phyloP scores from a whole-genome alignment of 2,113 vertebrate genomes.

The Sander vitreus region DNA sequence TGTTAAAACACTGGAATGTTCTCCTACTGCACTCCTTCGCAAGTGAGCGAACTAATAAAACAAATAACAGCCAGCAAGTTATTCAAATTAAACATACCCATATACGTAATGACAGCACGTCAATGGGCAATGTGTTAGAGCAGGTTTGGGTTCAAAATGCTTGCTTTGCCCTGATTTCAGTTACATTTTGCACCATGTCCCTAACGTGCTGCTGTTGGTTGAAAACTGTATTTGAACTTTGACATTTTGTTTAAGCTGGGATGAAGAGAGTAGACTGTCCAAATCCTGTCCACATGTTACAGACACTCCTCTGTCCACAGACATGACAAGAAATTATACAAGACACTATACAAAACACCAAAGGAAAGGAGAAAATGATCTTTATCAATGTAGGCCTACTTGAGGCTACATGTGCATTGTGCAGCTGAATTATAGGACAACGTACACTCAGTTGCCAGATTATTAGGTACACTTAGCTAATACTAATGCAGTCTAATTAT shows the following conservation, averaged over 20 bases:
- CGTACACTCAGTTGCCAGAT: not conserved
- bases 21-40: constrained; percentile 41
- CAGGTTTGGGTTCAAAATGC: constrained; percentile 1
- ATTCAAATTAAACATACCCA: constrained; percentile 29
- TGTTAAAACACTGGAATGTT: constrained; percentile 62
- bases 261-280: not conserved
- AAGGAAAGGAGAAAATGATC: not conserved
- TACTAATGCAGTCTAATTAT: not conserved
- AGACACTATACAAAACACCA: not conserved
- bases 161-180: not conserved
- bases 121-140: constrained; percentile 9
- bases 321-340: not conserved
- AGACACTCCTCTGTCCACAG: not conserved
- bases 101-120: not conserved
- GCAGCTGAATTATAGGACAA: not conserved
- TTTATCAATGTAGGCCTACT: not conserved
- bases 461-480: no score
- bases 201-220: constrained; percentile 5
- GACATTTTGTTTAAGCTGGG: constrained; percentile 7
- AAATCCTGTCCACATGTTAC: not conserved
- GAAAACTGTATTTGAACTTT: constrained; percentile 9
- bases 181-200: not conserved
- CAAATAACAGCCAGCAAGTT: constrained; percentile 25
- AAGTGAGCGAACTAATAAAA: constrained; percentile 20
- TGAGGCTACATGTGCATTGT: not conserved